Base-by-base conservation (phyloP, 2,113 vertebrate species). In the Aramus guarauna region DNA sequence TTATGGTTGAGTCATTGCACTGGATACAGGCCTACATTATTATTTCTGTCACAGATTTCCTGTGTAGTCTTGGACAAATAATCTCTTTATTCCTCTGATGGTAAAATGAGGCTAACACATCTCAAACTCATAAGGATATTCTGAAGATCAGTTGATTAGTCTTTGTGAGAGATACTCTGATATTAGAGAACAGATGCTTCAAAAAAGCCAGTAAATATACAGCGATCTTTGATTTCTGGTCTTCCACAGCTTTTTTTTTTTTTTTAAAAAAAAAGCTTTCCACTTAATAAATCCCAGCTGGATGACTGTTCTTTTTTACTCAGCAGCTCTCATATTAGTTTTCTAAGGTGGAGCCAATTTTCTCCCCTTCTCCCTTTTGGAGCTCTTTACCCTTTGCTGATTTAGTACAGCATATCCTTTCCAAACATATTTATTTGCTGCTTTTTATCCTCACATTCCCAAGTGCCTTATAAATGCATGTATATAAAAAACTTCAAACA, bases 111-210 rank as follows among this genome's bases (percentile, higher is more conserved):
- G 43, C 39, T 88, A 83, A 85, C 36, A 39, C 58, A 39, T 82
- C 87, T 94, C 80, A 79, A 88, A 90, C 41, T 90, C 45, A 15
- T 41, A 79, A 85, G 48, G 34, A 76, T 87, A 73, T 94, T 96
- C 48, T 95, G 71, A 95, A 95, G 66, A 93, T 89, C 55, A 36
- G 45, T 80, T 96, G 84, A 93, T 95, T 90, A 95, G 88, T 69
- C 78, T 93, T 93, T 88, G 47, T 88, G 71, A 88, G 71, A 88
- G 81, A 73, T 66, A 83, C 45, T 85, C 68, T 87, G 68, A 91
- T 90, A 85, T 52, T 87, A 87, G 34, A 81, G 48, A 86, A 92
- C 74, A 96, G 74, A 66, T 96, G 76, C 81, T 83, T 95, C 58
- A 79, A 59, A 93, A 95, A 94, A 93, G 20, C 45, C 27, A 20